A percentile compares a stretch with the other conserved stretches of the same genome.
phyloP scores from a whole-genome alignment of 2,113 vertebrate genomes.

The cat (Felis catus) region F.catus_Fca126_mat1.0 CM031417.1:86797501-86798000 shows the following conservation, averaged over 20 bases:
- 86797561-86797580: background rate
- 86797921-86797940: background rate
- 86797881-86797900: background rate
- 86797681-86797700: background rate
- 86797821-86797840: conserved; percentile 10
- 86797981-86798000: background rate
- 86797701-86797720: background rate
- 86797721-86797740: background rate
- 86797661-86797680: background rate
- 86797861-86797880: background rate
- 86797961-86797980: background rate
- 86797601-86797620: conserved; percentile 8
- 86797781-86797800: background rate
- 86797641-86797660: background rate
- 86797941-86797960: conserved; percentile 21
- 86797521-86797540: background rate
- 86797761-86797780: background rate
- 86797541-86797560: background rate
- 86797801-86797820: conserved; percentile 39
- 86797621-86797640: background rate
- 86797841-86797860: background rate
- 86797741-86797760: background rate
- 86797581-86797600: background rate
- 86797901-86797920: background rate
- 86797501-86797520: background rate